Conservation (phyloP, 2,113 vertebrate genomes). For the Odobenus rosmarus region DNA sequence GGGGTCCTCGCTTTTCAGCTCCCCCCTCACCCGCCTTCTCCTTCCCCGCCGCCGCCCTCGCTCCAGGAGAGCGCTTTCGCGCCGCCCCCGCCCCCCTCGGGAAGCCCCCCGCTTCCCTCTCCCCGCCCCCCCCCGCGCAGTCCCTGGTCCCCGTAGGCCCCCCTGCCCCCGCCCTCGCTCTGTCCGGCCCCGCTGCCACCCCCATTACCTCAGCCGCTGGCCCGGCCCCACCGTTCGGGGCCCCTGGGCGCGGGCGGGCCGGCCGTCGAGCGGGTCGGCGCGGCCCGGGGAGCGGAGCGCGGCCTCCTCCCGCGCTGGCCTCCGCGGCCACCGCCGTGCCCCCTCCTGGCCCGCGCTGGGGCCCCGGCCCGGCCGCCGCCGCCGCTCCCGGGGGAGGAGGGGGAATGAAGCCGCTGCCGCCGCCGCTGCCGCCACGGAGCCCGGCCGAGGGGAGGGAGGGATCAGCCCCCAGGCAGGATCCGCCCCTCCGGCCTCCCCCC, state of each 20-base stretch:
- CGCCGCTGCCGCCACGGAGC: constrained; percentile 79
- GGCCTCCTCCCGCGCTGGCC: constrained; percentile 76
- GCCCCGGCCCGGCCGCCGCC: constrained; percentile 71
- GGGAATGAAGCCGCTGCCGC: constrained; percentile 66
- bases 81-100: neutral
- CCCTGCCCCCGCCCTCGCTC: constrained; percentile 74
- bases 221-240: constrained; percentile 73
- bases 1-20: constrained; percentile 73
- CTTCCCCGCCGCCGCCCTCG: constrained; percentile 45
- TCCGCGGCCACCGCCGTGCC: constrained; percentile 71
- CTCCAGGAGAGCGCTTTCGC: constrained; percentile 27
- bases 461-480: constrained; percentile 85
- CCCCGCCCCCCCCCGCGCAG: neutral
- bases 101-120: constrained; percentile 70
- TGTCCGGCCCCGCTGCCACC: constrained; percentile 61
- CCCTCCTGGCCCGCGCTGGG: constrained; percentile 64
- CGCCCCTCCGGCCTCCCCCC: constrained; percentile 84
- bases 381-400: constrained; percentile 74
- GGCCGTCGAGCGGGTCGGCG: constrained; percentile 37
- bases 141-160: constrained; percentile 60
- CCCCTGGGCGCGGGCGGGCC: constrained; percentile 53
- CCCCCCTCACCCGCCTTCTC: constrained; percentile 34
- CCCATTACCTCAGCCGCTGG: constrained; percentile 70
- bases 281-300: constrained; percentile 71
- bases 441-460: constrained; percentile 82